Evolutionary conservation across 2,888 invertebrate genomes (phyloP).

Genomic region (Parnassius apollo): DNA sequence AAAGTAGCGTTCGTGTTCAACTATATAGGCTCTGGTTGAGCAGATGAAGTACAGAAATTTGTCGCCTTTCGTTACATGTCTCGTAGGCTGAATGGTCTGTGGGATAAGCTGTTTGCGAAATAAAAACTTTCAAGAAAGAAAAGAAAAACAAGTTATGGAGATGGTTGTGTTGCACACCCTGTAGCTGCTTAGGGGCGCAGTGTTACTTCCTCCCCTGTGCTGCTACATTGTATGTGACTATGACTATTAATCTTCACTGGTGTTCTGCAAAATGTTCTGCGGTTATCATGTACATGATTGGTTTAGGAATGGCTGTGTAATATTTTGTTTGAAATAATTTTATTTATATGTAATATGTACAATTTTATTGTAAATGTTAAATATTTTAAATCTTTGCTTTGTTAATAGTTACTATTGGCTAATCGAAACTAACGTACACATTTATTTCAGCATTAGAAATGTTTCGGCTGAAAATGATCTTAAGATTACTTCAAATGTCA

Average conservation of each 20-base stretch:
- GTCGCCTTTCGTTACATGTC: too few relatives aligned
- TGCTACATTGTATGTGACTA: constrained; percentile 66
- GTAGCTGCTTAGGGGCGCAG: constrained; percentile 80
- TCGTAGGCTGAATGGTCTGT: too few relatives aligned
- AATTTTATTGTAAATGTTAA: too few relatives aligned
- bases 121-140: constrained; percentile 10
- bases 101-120: neutral
- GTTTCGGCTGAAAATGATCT: constrained; percentile 97
- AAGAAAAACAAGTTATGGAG: constrained; percentile 5
- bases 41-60: too few relatives aligned
- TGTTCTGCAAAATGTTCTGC: constrained; percentile 32
- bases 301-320: neutral
- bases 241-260: constrained; percentile 37
- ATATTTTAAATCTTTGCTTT: too few relatives aligned
- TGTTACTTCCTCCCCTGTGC: constrained; percentile 58
- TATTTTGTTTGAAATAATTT: too few relatives aligned
- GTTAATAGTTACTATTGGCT: too few relatives aligned
- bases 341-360: too few relatives aligned
- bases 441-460: constrained; percentile 88
- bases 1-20: too few relatives aligned
- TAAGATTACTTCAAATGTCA: constrained; percentile 95
- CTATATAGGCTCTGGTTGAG: too few relatives aligned
- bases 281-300: neutral
- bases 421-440: neutral
- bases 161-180: constrained; percentile 62